Conservation (phyloP, 2,888 invertebrate genomes). For the Lysandra coridon region DNA sequence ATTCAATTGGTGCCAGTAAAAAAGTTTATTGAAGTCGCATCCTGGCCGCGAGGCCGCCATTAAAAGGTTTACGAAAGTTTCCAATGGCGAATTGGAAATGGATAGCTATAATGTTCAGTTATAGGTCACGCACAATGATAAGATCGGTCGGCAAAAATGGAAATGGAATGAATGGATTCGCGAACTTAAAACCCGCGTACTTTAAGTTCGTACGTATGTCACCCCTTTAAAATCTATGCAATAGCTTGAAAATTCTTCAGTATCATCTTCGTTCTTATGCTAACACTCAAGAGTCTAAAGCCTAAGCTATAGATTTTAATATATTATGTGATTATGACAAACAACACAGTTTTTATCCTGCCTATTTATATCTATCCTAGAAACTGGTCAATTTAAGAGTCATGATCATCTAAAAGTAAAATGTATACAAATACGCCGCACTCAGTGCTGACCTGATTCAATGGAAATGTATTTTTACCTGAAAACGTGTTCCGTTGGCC, state of each 20-base stretch:
- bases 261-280: too few relatives aligned
- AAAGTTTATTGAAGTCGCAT: constrained; percentile 75
- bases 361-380: neutral
- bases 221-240: too few relatives aligned
- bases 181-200: too few relatives aligned
- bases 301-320: neutral
- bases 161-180: neutral
- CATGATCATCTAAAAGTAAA: constrained; percentile 14
- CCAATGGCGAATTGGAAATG: neutral
- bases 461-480: constrained; percentile 27
- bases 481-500: neutral
- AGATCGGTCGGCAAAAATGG: too few relatives aligned
- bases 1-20: constrained; percentile 78
- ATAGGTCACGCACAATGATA: too few relatives aligned
- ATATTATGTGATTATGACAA: neutral
- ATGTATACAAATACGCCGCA: neutral
- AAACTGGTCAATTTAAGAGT: neutral
- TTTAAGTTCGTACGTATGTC: too few relatives aligned
- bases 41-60: constrained; percentile 69
- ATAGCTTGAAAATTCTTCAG: too few relatives aligned
- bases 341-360: neutral
- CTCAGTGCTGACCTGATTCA: constrained; percentile 9
- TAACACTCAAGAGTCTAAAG: too few relatives aligned
- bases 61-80: constrained; percentile 3
- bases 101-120: neutral